Evolutionary conservation across 1,140 invertebrate genomes (phyloP).

Genomic region (Odontomachus brunneus): DNA sequence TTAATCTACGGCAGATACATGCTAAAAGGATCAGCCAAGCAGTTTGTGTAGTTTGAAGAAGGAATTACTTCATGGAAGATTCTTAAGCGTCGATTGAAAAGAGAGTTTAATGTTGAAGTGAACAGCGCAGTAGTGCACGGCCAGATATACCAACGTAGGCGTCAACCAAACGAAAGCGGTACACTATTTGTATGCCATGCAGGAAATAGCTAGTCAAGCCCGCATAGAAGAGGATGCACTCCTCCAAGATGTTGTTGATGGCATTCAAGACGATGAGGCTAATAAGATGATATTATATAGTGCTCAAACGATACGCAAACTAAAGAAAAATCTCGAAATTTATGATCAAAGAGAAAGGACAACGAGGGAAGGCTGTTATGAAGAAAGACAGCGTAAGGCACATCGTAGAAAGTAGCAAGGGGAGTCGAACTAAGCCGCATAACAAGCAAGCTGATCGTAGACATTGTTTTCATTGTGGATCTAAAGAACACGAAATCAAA

Average conservation of each 20-base stretch:
- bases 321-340: slow-evolving; percentile 54
- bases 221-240: slow-evolving; percentile 70
- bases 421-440: not conserved
- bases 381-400: not conserved
- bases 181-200: slow-evolving; percentile 72
- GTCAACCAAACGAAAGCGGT: slow-evolving; percentile 58
- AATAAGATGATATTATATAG: slow-evolving; percentile 72
- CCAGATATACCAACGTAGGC: slow-evolving; percentile 48
- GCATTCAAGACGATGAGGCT: slow-evolving; percentile 64
- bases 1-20: slow-evolving; percentile 40
- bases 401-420: not conserved
- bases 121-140: slow-evolving; percentile 60
- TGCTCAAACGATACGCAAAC: slow-evolving; percentile 51
- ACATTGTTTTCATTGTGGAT: not conserved
- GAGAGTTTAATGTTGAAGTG: slow-evolving; percentile 65
- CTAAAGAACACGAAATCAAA: not conserved
- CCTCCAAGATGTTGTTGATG: slow-evolving; percentile 77
- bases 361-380: slow-evolving; percentile 16
- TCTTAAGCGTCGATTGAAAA: slow-evolving; percentile 48
- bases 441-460: too few species aligned
- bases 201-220: slow-evolving; percentile 72
- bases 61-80: not conserved
- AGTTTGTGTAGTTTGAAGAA: slow-evolving; percentile 14
- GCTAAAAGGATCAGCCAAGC: slow-evolving; percentile 41
- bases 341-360: slow-evolving; percentile 54